Base-by-base conservation (phyloP, 2,113 vertebrate genomes). In the Tragelaphus strepsiceros region DNA sequence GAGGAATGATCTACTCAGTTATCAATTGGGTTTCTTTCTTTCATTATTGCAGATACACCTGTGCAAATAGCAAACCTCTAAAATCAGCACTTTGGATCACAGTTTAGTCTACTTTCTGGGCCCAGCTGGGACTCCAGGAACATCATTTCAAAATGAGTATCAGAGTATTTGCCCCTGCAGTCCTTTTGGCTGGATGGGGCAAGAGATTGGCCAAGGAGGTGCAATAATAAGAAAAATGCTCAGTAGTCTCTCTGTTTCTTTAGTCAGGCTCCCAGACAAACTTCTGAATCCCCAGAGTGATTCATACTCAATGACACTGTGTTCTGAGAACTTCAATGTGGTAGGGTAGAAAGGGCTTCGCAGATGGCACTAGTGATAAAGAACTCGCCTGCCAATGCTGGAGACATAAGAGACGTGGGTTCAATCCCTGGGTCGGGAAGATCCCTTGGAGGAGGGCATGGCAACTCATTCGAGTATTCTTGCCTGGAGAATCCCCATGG, bases 101-200 rank as follows among this genome's bases (percentile, higher is more conserved):
- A 97, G 85, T 91, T 95, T 90, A 88, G 67, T 90, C 74, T 86
- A 67, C 28, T 32, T 9, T 77, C 39, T 82, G 43, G 53, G 13
- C 43, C n/a, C 64, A 92, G n/a, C 14, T 93, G 71, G n/a, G 16
- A 86, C 43, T 74, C 46, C 32, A 28, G 46, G 14, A 94, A 88
- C 53, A 82, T 67, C n/a, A 88, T 97, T 95, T 81, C 81, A 92
- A 95, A 97, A 58, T 95, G 74, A 94, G 59, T 92, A 94, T 88
- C 71, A 83, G 56, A 24, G 1, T 62, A 83, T 88, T 87, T 43
- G 84, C 59, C 39, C 53, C 21, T 90, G 35, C 2, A 82, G 14
- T 90, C 9, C 19, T 92, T 74, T 94, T 92, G 81, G 39, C 26
- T 88, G 53, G 12, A 54, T 5, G 88, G 78, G 8, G 19, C 67